These are phyloP conservation scores for Alces alces DNA, from an alignment of 2,113 vertebrate genomes.

Conservation along the genomic window DNA sequence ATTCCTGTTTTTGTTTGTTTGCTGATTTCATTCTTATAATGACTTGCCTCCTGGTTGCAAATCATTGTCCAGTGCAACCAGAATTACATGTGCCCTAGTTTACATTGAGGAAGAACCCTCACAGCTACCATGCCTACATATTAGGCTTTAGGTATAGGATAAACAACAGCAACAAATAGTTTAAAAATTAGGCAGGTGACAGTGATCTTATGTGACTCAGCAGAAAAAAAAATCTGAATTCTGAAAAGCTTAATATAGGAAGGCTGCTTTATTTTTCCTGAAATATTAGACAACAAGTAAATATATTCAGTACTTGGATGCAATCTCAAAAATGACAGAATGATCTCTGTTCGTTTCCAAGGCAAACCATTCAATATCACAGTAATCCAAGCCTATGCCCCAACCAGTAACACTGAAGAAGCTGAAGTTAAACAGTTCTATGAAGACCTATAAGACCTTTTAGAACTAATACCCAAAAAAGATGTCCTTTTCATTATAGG, in stretches of 20 bases:
- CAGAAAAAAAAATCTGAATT: background rate
- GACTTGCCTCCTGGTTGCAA: background rate
- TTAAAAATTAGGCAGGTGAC: background rate
- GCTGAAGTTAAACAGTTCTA: no score
- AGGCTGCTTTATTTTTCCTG: background rate
- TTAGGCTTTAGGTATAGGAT: background rate
- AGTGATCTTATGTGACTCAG: background rate
- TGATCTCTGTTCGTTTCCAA: no score
- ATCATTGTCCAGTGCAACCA: background rate
- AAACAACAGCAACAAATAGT: background rate
- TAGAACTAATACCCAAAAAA: no score
- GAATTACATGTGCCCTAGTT: background rate
- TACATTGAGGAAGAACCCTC: background rate
- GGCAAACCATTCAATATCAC: no score
- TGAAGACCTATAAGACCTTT: no score
- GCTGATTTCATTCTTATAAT: background rate
- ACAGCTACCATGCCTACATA: rapidly evolving
- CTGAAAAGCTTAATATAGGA: background rate
- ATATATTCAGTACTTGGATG: background rate
- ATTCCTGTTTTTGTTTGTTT: background rate
- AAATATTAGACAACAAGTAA: background rate
- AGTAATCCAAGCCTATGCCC: no score
- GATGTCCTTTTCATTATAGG: no score
- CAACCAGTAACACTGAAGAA: no score
- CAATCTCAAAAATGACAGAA: no score